phyloP scores from a whole-genome alignment of 2,797 vertebrate genomes.

The Sebastes oblongus region DNA sequence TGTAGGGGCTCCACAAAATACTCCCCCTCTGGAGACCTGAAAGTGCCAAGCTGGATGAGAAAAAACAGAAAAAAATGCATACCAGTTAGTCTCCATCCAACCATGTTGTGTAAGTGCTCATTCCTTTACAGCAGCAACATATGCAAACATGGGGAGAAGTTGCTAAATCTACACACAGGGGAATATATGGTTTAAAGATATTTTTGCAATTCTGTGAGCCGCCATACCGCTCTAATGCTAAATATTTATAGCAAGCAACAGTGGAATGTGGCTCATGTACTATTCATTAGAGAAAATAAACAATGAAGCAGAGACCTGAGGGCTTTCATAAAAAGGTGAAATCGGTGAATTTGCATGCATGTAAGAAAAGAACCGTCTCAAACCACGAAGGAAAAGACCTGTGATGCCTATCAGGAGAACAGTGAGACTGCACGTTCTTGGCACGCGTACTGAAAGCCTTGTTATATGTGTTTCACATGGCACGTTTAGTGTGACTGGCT shows the following conservation, averaged over 20 bases:
- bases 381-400: conserved; percentile 20
- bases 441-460: conserved; percentile 29
- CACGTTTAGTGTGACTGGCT: conserved; percentile 35
- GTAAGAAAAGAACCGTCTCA: conserved; percentile 14
- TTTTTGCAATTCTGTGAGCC: background rate
- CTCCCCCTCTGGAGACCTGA: conserved; percentile 95
- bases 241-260: conserved; percentile 1
- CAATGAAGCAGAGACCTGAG: conserved; percentile 4
- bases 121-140: background rate
- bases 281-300: conserved; percentile 44
- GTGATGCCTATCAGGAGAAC: conserved; percentile 68
- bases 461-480: conserved; percentile 43
- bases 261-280: conserved; percentile 20
- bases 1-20: conserved; percentile 97
- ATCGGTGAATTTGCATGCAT: conserved; percentile 61
- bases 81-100: conserved; percentile 45
- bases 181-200: background rate
- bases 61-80: conserved; percentile 13
- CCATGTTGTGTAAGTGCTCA: background rate
- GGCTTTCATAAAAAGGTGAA: conserved; percentile 31
- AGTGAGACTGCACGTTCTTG: conserved; percentile 36
- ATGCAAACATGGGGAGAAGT: background rate
- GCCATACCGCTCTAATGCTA: background rate
- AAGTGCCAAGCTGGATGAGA: conserved; percentile 90
- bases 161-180: background rate